Evolutionary conservation across 1,140 invertebrate genomes (phyloP).

Genomic region (Maniola jurtina): DNA sequence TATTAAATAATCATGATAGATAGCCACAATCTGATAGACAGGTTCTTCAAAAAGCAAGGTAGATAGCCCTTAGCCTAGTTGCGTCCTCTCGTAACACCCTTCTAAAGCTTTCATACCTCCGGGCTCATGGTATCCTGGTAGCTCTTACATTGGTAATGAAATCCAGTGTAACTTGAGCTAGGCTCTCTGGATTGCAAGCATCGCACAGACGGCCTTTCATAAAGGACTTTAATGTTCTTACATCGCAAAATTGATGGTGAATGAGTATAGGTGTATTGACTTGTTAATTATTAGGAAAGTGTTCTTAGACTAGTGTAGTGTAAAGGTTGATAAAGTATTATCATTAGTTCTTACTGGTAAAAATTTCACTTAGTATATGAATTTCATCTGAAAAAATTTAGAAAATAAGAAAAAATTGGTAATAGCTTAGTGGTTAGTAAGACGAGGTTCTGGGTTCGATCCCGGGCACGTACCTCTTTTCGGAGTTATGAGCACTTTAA

Average conservation of each 20-base stretch:
- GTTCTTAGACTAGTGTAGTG: background rate
- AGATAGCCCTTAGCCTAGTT: conserved; percentile 68
- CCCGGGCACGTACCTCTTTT: too few species aligned
- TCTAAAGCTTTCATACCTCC: conserved; percentile 43
- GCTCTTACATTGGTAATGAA: conserved; percentile 16
- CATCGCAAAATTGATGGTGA: conserved; percentile 21
- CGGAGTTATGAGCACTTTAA: too few species aligned
- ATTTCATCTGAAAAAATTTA: too few species aligned
- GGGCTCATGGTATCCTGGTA: conserved; percentile 37
- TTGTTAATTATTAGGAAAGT: background rate
- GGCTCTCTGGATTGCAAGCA: conserved; percentile 23
- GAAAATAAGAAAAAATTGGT: too few species aligned
- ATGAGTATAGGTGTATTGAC: conserved; percentile 1
- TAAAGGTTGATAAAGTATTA: too few species aligned
- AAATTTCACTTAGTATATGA: too few species aligned
- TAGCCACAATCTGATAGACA: conserved; percentile 35
- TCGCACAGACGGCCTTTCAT: conserved; percentile 33
- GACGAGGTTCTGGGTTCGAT: too few species aligned
- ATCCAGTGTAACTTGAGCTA: conserved; percentile 31
- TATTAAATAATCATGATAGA: conserved; percentile 20
- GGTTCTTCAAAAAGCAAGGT: conserved; percentile 39
- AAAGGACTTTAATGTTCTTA: conserved; percentile 37
- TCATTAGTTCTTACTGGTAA: too few species aligned
- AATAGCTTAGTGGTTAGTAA: too few species aligned
- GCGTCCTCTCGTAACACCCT: conserved; percentile 46